phyloP scores from a whole-genome alignment of 2,888 invertebrate species.

The Tetheella fluctuosa region DNA sequence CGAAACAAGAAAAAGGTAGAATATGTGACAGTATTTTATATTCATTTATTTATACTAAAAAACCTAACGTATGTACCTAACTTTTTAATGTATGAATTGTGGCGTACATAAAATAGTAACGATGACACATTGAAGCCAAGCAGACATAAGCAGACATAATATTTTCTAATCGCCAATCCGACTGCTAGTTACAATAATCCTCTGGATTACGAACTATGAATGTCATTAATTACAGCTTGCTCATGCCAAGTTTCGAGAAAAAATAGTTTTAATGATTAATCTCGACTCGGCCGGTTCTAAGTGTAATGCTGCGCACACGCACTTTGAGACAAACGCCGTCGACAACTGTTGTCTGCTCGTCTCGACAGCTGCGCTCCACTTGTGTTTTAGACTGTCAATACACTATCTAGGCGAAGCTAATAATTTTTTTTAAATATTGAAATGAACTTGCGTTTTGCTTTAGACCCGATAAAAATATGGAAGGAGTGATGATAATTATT shows the following conservation, averaged over 20 bases:
- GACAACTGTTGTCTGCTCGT: constrained; percentile 82
- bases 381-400: constrained; percentile 42
- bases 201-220: constrained; percentile 15
- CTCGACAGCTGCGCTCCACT: constrained; percentile 79
- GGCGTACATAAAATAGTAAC: not conserved
- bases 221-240: constrained; percentile 33
- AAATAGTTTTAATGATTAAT: constrained; percentile 69
- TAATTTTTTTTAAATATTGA: not conserved
- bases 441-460: not conserved
- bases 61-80: not conserved
- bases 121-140: not conserved
- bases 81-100: not conserved
- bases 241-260: constrained; percentile 46
- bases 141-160: not conserved
- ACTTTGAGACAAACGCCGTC: constrained; percentile 66
- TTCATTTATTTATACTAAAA: not conserved
- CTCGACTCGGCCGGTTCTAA: constrained; percentile 41
- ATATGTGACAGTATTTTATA: too few species aligned
- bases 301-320: constrained; percentile 56
- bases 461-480: not conserved
- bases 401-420: constrained; percentile 20
- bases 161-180: not conserved
- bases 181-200: constrained; percentile 6
- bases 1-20: not conserved
- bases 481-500: not conserved